Percentiles rank a stretch among this genome's conserved stretches.
These are phyloP conservation scores for Gobio occitaniae DNA, from an alignment of 2,797 vertebrate species.

Conservation along the genomic window DNA sequence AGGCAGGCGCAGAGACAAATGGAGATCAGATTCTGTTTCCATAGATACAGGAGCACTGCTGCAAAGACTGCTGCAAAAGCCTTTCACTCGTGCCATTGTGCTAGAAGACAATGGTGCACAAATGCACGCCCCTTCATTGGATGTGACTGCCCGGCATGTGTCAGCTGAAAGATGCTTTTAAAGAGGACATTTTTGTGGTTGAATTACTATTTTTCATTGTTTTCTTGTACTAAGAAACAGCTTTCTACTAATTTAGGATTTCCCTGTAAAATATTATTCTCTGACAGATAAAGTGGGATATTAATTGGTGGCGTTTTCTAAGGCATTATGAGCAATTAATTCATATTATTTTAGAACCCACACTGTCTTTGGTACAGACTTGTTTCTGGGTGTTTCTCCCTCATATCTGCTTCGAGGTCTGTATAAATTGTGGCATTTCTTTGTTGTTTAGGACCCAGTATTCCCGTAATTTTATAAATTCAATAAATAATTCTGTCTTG, in stretches of 20 bases:
- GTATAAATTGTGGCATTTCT: too few species aligned
- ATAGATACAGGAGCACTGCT: conserved; percentile 80
- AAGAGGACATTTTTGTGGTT: conserved; percentile 53
- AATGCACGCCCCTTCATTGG: conserved; percentile 60
- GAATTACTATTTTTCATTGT: neutral
- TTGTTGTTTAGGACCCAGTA: too few species aligned
- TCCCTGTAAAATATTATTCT: neutral
- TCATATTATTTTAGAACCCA: neutral
- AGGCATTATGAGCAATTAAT: neutral
- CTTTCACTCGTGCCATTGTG: conserved; percentile 81
- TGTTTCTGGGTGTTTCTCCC: too few species aligned
- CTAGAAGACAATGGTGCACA: conserved; percentile 77
- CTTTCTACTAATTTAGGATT: neutral
- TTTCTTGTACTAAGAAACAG: conserved; percentile 12
- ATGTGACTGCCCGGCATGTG: conserved; percentile 66
- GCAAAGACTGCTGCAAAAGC: conserved; percentile 77
- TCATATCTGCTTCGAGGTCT: too few species aligned
- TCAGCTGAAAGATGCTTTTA: conserved; percentile 74
- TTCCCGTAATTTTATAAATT: too few species aligned
- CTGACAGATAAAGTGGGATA: neutral
- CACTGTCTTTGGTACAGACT: neutral
- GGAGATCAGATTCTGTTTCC: conserved; percentile 81
- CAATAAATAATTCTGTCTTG: too few species aligned
- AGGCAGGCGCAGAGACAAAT: conserved; percentile 70
- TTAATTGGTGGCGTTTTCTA: neutral